A percentile compares a stretch with the other conserved stretches of the same genome.
These are phyloP conservation scores for Megaleporinus macrocephalus DNA, from an alignment of 2,113 vertebrate species.

Conservation along the genomic window DNA sequence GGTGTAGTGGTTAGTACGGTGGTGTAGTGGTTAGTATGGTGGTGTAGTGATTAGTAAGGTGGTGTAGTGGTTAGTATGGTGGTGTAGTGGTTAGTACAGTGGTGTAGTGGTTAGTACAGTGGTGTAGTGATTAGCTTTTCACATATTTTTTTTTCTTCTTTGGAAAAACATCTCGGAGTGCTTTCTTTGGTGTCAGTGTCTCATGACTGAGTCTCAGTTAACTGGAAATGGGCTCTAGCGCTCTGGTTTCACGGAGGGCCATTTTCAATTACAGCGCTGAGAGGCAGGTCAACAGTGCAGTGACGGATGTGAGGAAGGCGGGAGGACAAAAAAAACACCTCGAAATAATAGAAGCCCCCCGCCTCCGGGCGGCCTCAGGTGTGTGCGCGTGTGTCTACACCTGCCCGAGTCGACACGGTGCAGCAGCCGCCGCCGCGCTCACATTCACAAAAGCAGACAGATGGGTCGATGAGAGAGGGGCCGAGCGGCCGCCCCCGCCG, in stretches of 20 bases:
- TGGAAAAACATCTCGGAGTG: neutral
- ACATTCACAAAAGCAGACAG: conserved; percentile 26
- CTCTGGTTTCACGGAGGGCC: conserved; percentile 12
- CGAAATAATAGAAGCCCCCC: conserved; percentile 13
- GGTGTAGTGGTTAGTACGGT: no score
- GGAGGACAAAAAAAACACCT: conserved; percentile 16
- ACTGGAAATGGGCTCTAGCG: conserved; percentile 8
- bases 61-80: no score
- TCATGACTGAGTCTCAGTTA: conserved; percentile 8
- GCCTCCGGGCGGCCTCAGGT: neutral
- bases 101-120: no score
- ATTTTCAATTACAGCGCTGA: neutral
- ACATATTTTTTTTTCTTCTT: no score
- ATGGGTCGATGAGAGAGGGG: conserved; percentile 25
- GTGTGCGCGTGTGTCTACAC: conserved; percentile 23
- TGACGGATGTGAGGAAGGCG: conserved; percentile 25
- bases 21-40: no score
- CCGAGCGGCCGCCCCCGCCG: neutral
- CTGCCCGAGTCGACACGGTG: no score
- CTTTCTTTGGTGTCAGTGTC: neutral
- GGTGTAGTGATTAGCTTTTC: no score
- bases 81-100: no score
- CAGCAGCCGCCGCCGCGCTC: neutral
- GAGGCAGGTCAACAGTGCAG: conserved; percentile 1
- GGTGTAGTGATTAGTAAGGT: no score